phyloP scores from a whole-genome alignment of 2,797 vertebrate species.

The Peromyscus nudipes region DNA sequence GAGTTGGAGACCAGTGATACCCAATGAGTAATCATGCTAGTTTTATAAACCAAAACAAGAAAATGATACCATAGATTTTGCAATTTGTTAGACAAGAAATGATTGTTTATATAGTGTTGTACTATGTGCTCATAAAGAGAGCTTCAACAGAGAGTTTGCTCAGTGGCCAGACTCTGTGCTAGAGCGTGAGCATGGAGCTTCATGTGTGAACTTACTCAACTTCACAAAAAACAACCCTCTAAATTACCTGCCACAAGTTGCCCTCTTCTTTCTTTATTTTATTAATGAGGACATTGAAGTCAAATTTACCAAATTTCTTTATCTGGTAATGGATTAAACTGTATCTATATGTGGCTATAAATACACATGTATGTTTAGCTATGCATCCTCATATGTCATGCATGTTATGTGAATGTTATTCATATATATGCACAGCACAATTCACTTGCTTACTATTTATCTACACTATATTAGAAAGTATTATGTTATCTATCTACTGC shows the following conservation, averaged over 20 bases:
- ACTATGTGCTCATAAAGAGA: rapidly evolving
- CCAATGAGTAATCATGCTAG: background rate
- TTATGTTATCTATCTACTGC: background rate
- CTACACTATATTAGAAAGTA: background rate
- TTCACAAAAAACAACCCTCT: background rate
- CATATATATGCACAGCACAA: background rate
- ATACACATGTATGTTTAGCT: background rate
- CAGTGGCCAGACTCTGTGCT: rapidly evolving
- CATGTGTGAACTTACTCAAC: rapidly evolving
- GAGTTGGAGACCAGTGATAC: background rate
- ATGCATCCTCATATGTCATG: no score
- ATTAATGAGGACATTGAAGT: background rate
- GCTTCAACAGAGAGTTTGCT: rapidly evolving
- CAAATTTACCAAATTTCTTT: background rate
- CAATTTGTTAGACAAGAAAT: background rate
- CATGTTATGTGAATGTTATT: background rate
- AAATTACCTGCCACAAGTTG: rapidly evolving
- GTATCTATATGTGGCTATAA: background rate
- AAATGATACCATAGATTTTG: background rate
- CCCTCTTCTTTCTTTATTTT: no score
- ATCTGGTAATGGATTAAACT: background rate
- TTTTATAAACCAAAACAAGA: background rate
- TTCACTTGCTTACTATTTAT: background rate
- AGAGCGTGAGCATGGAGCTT: rapidly evolving
- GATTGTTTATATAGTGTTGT: rapidly evolving